Evolutionary conservation across 30 jellyfish, hydroid and myxozoan species (phyloP).

Genomic region (Cassiopea andromeda): DNA sequence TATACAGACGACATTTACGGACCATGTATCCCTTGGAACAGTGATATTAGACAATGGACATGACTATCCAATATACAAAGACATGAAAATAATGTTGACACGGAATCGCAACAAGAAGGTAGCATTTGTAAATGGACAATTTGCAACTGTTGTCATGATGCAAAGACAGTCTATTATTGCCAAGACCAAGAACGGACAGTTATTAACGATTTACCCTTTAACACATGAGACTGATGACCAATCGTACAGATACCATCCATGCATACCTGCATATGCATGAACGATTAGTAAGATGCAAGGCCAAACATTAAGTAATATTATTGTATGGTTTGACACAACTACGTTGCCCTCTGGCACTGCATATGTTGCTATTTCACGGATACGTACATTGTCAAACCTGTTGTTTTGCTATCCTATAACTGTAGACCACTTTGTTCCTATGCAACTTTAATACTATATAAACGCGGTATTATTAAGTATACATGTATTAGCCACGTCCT

Average conservation of each 20-base stretch:
- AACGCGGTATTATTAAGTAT: no score
- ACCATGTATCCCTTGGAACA: not conserved
- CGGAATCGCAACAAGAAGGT: slow-evolving; percentile 9
- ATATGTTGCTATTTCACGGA: slow-evolving; percentile 25
- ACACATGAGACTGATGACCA: not conserved
- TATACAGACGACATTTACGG: not conserved
- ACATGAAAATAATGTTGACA: not conserved
- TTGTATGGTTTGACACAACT: slow-evolving; percentile 7
- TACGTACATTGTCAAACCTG: not conserved
- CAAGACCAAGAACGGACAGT: not conserved
- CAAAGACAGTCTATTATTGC: not conserved
- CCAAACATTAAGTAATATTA: slow-evolving; percentile 3
- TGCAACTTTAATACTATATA: no score
- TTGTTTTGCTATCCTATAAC: not conserved
- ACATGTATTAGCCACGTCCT: no score
- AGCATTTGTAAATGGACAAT: slow-evolving; percentile 27
- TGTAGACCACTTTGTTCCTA: not conserved
- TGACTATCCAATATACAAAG: not conserved
- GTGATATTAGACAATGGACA: not conserved
- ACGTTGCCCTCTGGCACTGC: slow-evolving; percentile 9
- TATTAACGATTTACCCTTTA: not conserved
- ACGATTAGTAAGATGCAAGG: slow-evolving; percentile 23
- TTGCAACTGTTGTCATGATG: not conserved
- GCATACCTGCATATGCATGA: slow-evolving; percentile 15
- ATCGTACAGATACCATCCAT: not conserved